Base-by-base conservation (phyloP, 2,888 invertebrate genomes). In the Apotomis betuletana region DNA sequence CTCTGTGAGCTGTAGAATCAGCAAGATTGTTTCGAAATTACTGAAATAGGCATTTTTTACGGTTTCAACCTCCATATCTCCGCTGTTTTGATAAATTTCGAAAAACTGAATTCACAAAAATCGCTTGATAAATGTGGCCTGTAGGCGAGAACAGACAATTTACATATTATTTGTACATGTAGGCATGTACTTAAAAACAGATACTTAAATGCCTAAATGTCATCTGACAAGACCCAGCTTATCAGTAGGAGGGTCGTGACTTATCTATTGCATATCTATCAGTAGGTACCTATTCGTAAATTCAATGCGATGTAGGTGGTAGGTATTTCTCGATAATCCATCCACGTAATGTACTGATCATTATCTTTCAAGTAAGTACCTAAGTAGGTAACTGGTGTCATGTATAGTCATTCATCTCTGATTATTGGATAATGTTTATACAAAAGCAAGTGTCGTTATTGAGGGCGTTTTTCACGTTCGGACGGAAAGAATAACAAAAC, bases 261-360 rank as follows among this genome's bases (percentile, higher is more conserved):
- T 67, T 72, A 72, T 72, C 67, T 67, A 62, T 67, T 57, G 57
- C 44, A 62, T 61, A 67, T 71, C 67, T 62, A 52, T 67, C 58
- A 52, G 71, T 67, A 67, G 62, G 62, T 67, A n/a, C n/a, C n/a
- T n/a, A 61, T 67, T 65, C 44, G 64, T 15, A 36, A 59, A 64
- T 36, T 65, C 59, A 55, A 54, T 54, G 38, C 15, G 54, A 58
- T 63, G 49, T 67, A 51, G n/a, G 46, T n/a, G 60, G 54, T 70
- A 70, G 67, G 70, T 70, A 67, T 67, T 54, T 55, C 54, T 59
- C 13, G 54, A 62, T 60, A 49, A 61, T 60, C 54, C 38, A 49
- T 67, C 41, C 51, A 58, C 38, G 36, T 51, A 59, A 51, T 36
- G 15, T 57, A 51, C n/a, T 41, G 70, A 60, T 60, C 64, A 36